Conservation (phyloP, 2,888 invertebrate species). For the Calliopum simillimum region DNA sequence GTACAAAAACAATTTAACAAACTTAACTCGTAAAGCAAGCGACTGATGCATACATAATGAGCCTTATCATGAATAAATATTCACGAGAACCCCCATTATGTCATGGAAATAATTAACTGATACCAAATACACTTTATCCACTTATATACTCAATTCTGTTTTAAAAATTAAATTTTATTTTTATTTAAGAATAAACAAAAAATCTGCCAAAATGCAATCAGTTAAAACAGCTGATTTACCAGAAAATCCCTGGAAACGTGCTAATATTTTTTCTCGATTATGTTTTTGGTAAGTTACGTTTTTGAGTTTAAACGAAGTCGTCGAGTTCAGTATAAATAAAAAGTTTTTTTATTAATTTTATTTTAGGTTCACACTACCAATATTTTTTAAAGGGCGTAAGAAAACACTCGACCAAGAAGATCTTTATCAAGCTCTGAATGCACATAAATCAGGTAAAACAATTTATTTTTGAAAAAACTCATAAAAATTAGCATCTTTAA, state of each 20-base stretch:
- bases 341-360: slow-evolving; percentile 27
- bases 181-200: no score
- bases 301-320: background rate
- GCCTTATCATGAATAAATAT: no score
- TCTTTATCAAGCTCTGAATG: slow-evolving; percentile 76
- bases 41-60: no score
- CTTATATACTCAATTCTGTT: no score
- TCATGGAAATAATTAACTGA: no score
- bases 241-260: slow-evolving; percentile 71
- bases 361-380: slow-evolving; percentile 80
- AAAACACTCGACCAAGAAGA: slow-evolving; percentile 80
- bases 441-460: slow-evolving; percentile 74
- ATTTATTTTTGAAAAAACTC: no score
- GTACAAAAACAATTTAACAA: no score
- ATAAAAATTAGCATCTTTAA: no score
- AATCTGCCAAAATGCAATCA: slow-evolving; percentile 63
- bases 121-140: no score
- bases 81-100: no score
- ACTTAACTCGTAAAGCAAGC: no score
- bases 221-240: slow-evolving; percentile 66
- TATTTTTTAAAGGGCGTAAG: slow-evolving; percentile 80
- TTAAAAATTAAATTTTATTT: no score
- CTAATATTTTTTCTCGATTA: slow-evolving; percentile 73
- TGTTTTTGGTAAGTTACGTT: slow-evolving; percentile 69
- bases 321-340: background rate